Conservation (phyloP, 1,140 invertebrate genomes). For the Hycleus cichorii region DNA sequence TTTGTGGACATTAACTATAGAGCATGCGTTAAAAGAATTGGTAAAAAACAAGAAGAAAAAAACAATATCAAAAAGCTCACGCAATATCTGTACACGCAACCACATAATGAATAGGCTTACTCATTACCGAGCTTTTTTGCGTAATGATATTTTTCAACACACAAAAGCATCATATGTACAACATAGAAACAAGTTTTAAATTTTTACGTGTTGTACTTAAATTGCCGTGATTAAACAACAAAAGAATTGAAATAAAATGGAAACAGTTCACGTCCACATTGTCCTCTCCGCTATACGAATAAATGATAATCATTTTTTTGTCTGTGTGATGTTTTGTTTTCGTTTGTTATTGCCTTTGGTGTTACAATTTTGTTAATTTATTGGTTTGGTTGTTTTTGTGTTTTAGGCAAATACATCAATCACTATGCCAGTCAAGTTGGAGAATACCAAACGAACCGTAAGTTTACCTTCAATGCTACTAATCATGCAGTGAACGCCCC, state of each 20-base stretch:
- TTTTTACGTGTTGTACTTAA: too few species aligned
- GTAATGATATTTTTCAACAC: slow-evolving; percentile 13
- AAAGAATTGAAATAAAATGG: too few species aligned
- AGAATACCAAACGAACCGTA: slow-evolving; percentile 33
- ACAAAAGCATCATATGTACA: neutral
- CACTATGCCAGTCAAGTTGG: slow-evolving; percentile 28
- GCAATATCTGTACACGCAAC: slow-evolving; percentile 1
- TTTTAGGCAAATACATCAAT: slow-evolving; percentile 36
- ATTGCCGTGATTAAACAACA: too few species aligned
- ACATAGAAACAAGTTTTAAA: too few species aligned
- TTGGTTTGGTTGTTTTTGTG: neutral
- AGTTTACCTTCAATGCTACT: slow-evolving; percentile 17
- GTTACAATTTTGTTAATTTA: too few species aligned
- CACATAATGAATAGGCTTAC: slow-evolving; percentile 7
- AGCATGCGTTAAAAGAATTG: slow-evolving; percentile 4
- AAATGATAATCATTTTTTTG: too few species aligned
- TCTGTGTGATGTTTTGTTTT: too few species aligned
- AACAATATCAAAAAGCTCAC: slow-evolving; percentile 1
- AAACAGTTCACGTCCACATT: too few species aligned
- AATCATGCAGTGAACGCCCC: too few species aligned
- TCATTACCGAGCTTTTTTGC: slow-evolving; percentile 7
- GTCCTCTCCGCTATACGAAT: too few species aligned
- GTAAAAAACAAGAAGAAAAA: too few species aligned
- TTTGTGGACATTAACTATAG: neutral
- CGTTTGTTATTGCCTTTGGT: too few species aligned